These are phyloP conservation scores for Menidia menidia DNA, from an alignment of 2,797 vertebrate species.

Conservation along the genomic window DNA sequence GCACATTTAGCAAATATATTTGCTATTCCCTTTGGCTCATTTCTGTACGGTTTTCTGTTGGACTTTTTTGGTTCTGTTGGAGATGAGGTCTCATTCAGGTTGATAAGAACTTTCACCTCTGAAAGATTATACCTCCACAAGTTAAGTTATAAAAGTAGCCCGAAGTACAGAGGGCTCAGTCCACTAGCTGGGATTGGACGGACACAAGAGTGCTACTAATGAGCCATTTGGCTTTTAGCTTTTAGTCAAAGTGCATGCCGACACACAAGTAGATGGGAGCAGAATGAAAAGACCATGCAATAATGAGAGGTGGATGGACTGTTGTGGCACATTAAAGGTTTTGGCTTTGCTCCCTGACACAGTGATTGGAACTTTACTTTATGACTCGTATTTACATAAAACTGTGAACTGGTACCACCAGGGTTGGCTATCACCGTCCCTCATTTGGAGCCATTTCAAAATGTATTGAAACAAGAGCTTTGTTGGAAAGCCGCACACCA, in stretches of 20 bases:
- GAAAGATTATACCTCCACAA: background rate
- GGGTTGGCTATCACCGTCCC: background rate
- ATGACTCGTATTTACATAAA: background rate
- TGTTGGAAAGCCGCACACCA: background rate
- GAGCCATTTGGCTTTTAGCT: slow-evolving; percentile 64
- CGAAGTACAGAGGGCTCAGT: slow-evolving; percentile 26
- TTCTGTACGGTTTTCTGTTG: slow-evolving; percentile 13
- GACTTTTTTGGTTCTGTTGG: background rate
- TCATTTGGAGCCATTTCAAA: background rate
- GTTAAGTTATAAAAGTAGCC: slow-evolving; percentile 30
- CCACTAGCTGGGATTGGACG: slow-evolving; percentile 33
- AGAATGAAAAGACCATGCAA: slow-evolving; percentile 59
- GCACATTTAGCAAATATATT: background rate
- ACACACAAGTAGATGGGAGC: slow-evolving; percentile 63
- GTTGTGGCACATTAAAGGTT: slow-evolving; percentile 43
- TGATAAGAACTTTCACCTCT: background rate
- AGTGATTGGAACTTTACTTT: slow-evolving; percentile 15
- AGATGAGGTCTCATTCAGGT: background rate
- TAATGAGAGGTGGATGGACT: slow-evolving; percentile 59
- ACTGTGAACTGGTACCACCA: background rate
- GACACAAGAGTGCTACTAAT: slow-evolving; percentile 55
- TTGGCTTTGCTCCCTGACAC: slow-evolving; percentile 32
- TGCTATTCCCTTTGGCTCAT: slow-evolving; percentile 1
- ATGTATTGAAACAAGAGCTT: background rate
- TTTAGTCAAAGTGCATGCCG: slow-evolving; percentile 64